These are phyloP conservation scores for Bagarius yarrelli DNA, from an alignment of 2,113 vertebrate genomes.

Conservation along the genomic window DNA sequence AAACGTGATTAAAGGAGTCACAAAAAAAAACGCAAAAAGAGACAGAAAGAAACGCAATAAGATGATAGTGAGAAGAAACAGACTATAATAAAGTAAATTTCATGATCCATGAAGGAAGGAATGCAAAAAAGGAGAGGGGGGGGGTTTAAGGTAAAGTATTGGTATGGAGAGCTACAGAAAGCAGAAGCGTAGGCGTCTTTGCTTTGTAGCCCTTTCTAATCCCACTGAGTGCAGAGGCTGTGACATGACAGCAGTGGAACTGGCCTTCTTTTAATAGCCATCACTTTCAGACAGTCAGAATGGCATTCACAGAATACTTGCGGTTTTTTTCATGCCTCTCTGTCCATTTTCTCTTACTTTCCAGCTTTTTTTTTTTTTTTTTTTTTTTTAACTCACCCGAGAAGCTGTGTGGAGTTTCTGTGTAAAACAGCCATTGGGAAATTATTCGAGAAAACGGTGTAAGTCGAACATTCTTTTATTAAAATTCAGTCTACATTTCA, in stretches of 20 bases:
- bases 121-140: not conserved
- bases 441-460: too few species aligned
- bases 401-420: not conserved
- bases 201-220: slow-evolving; percentile 1
- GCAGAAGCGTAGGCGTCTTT: slow-evolving; percentile 9
- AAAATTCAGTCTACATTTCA: not conserved
- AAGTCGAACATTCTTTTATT: not conserved
- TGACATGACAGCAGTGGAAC: slow-evolving; percentile 42
- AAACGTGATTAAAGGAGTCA: too few species aligned
- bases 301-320: slow-evolving; percentile 11
- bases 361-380: not conserved
- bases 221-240: slow-evolving; percentile 25
- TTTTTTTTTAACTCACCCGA: not conserved
- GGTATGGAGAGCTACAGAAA: slow-evolving; percentile 8
- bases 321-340: not conserved
- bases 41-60: not conserved
- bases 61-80: slow-evolving; percentile 8
- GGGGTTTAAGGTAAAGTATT: not conserved
- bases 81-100: slow-evolving; percentile 38
- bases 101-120: not conserved
- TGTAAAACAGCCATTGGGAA: too few species aligned
- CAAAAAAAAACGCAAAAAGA: not conserved
- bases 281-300: slow-evolving; percentile 41
- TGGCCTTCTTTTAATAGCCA: slow-evolving; percentile 42
- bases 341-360: not conserved